Percentiles rank a stretch among this genome's conserved stretches.
Evolutionary conservation across 1,140 invertebrate genomes (phyloP).

Genomic region (Drosophila prosaltans): DNA sequence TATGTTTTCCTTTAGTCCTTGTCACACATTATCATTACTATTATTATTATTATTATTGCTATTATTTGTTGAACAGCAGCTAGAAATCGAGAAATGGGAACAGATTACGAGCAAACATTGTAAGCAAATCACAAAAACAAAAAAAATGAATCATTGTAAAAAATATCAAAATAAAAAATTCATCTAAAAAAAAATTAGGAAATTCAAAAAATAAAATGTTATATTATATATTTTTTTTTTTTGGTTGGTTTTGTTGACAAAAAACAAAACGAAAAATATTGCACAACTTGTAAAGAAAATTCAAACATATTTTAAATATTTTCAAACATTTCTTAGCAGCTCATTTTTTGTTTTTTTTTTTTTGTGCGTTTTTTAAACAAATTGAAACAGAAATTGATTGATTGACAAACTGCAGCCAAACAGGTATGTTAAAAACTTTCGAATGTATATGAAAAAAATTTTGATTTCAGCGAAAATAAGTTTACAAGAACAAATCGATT

Average conservation of each 20-base stretch:
- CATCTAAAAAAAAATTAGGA: conserved; percentile 47
- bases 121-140: conserved; percentile 30
- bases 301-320: conserved; percentile 31
- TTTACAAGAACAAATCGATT: background rate
- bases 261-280: background rate
- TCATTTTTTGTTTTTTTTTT: background rate
- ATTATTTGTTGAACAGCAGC: conserved; percentile 77
- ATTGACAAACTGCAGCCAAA: conserved; percentile 77
- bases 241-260: conserved; percentile 43
- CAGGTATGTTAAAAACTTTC: conserved; percentile 67
- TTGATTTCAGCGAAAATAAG: background rate
- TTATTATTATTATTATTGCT: conserved; percentile 38
- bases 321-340: conserved; percentile 37
- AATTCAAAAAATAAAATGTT: conserved; percentile 11
- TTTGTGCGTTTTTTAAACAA: background rate
- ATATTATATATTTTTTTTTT: conserved; percentile 7
- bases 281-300: background rate
- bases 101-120: conserved; percentile 19
- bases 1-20: conserved; percentile 21
- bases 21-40: conserved; percentile 54
- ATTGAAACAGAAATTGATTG: conserved; percentile 48
- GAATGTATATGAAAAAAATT: conserved; percentile 5
- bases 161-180: conserved; percentile 60
- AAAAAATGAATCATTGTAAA: conserved; percentile 66
- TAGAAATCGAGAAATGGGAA: conserved; percentile 42